Evolutionary conservation across 2,888 invertebrate genomes (phyloP).

Genomic region (Allolobophora icterica): DNA sequence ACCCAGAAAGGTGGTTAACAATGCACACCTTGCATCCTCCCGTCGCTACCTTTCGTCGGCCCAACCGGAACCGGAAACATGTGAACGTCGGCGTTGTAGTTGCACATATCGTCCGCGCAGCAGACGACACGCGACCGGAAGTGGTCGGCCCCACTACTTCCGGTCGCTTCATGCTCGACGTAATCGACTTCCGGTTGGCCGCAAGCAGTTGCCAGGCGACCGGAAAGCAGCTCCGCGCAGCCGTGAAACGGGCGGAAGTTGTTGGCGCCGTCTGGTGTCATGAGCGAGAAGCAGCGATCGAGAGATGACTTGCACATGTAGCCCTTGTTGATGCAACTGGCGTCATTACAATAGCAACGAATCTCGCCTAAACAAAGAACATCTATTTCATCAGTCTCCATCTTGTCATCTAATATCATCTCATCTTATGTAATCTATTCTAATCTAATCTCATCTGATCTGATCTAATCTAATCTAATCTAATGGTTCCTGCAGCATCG

Average conservation of each 20-base stretch:
- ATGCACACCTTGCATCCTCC: neutral
- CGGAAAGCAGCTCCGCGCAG: constrained; percentile 74
- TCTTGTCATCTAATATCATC: neutral
- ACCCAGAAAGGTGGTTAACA: neutral
- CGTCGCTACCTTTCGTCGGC: neutral
- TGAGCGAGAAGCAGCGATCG: constrained; percentile 79
- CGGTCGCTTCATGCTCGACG: constrained; percentile 30
- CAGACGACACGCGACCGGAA: constrained; percentile 70
- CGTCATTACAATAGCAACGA: constrained; percentile 84
- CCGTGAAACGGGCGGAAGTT: constrained; percentile 74
- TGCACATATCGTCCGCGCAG: constrained; percentile 83
- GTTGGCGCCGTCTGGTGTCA: constrained; percentile 63
- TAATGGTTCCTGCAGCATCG: neutral
- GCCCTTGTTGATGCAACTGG: constrained; percentile 78
- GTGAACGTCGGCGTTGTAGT: constrained; percentile 68
- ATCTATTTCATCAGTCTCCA: neutral
- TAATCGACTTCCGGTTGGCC: constrained; percentile 45
- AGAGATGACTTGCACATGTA: constrained; percentile 81
- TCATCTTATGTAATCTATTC: no score
- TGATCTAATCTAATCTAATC: neutral
- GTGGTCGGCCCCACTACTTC: neutral
- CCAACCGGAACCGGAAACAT: neutral
- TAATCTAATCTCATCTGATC: neutral
- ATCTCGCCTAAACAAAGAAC: constrained; percentile 69
- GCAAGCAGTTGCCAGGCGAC: constrained; percentile 56